These are phyloP conservation scores for Melopsittacus undulatus DNA, from an alignment of 2,797 vertebrate genomes.

Conservation along the genomic window DNA sequence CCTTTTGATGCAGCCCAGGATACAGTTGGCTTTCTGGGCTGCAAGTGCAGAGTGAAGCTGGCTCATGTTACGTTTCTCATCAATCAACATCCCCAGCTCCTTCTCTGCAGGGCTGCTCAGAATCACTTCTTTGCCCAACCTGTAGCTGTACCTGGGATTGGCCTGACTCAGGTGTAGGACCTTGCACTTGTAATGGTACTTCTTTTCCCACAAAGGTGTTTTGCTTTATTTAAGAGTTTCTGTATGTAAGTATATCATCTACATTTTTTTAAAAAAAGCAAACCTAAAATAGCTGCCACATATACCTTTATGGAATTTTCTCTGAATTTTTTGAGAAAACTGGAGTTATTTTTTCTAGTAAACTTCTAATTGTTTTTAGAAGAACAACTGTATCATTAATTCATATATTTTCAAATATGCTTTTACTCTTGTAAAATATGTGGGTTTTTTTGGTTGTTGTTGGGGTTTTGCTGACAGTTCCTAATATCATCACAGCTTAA, in stretches of 20 bases:
- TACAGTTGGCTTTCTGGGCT: too few species aligned
- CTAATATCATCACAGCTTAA: background rate
- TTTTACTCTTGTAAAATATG: background rate
- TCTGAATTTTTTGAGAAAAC: background rate
- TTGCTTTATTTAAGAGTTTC: background rate
- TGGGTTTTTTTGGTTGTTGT: accelerated
- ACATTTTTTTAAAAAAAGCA: too few species aligned
- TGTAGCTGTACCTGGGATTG: too few species aligned
- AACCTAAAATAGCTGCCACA: background rate
- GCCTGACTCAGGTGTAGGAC: too few species aligned
- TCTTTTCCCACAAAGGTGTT: background rate
- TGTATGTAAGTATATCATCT: background rate
- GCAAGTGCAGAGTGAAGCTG: too few species aligned
- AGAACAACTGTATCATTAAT: background rate
- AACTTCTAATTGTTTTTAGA: background rate
- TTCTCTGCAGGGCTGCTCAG: too few species aligned
- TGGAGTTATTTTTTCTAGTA: background rate
- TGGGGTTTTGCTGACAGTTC: background rate
- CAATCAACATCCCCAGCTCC: too few species aligned
- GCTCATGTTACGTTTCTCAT: too few species aligned
- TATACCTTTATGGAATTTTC: background rate
- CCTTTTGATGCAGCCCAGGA: too few species aligned
- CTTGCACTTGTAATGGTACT: too few species aligned
- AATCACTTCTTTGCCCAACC: too few species aligned
- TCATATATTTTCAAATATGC: background rate